Evolutionary conservation across 2,888 invertebrate species (phyloP).

Genomic region (Malachius bipustulatus): DNA sequence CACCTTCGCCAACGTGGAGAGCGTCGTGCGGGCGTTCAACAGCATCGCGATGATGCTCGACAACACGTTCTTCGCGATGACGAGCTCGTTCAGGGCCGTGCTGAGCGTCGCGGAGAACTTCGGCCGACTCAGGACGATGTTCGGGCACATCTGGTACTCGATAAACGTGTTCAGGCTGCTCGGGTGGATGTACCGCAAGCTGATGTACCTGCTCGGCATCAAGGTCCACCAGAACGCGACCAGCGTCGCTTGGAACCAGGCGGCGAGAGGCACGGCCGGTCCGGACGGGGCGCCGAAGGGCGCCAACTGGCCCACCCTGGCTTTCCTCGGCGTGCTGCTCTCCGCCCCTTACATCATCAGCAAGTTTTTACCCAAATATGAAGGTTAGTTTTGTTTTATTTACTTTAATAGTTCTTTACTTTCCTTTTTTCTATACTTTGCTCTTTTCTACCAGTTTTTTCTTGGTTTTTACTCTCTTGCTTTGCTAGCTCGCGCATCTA

Average conservation of each 20-base stretch:
- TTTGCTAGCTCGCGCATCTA: no score
- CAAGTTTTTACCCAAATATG: conserved; percentile 59
- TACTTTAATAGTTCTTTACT: conserved; percentile 5
- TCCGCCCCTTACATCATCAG: conserved; percentile 88
- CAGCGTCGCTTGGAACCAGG: conserved; percentile 38
- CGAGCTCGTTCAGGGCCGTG: conserved; percentile 90
- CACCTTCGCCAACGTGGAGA: conserved; percentile 91
- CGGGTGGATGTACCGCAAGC: conserved; percentile 66
- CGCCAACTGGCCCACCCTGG: conserved; percentile 76
- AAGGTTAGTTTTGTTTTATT: conserved; percentile 41
- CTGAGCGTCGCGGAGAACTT: conserved; percentile 94
- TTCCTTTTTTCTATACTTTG: conserved; percentile 12
- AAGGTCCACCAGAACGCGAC: conserved; percentile 32
- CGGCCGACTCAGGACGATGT: conserved; percentile 66
- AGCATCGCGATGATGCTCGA: conserved; percentile 95
- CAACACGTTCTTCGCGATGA: conserved; percentile 90
- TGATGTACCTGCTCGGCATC: conserved; percentile 57
- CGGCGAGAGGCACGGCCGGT: conserved; percentile 25
- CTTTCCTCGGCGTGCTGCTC: conserved; percentile 80
- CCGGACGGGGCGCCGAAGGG: conserved; percentile 26
- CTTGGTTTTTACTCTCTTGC: no score
- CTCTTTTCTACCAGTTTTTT: no score
- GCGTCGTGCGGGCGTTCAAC: conserved; percentile 69
- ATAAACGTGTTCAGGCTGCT: conserved; percentile 71
- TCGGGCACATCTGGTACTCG: conserved; percentile 79